These are phyloP conservation scores for Ectemnius cavifrons DNA, from an alignment of 2,888 invertebrate genomes.

Conservation along the genomic window DNA sequence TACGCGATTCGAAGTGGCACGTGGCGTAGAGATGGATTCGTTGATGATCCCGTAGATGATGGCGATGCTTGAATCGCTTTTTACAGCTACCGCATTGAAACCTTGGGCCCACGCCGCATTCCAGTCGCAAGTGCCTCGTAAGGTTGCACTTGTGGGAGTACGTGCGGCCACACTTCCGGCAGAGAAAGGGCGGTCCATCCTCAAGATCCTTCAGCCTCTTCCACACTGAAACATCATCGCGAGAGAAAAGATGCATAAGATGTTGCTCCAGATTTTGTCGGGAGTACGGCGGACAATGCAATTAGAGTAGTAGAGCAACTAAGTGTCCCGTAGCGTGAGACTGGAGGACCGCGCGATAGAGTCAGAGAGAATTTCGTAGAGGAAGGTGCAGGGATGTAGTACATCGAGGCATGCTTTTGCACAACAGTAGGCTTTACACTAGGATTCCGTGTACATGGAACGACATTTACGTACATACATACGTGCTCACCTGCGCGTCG, in stretches of 20 bases:
- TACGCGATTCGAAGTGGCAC: conserved; percentile 50
- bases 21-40: conserved; percentile 64
- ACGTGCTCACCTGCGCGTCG: conserved; percentile 5
- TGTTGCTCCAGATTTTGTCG: background rate
- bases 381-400: conserved; percentile 13
- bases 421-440: background rate
- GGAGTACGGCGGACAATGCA: conserved; percentile 10
- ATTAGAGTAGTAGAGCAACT: conserved; percentile 44
- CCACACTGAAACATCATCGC: conserved; percentile 60
- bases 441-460: too few species aligned
- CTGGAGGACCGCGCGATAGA: background rate
- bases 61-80: conserved; percentile 76
- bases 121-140: conserved; percentile 71
- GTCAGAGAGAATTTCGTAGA: conserved; percentile 26
- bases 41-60: conserved; percentile 75
- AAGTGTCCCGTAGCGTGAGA: background rate
- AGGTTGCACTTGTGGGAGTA: conserved; percentile 75
- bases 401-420: conserved; percentile 42
- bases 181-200: conserved; percentile 70
- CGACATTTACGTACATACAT: conserved; percentile 9
- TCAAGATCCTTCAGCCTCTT: conserved; percentile 58
- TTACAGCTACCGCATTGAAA: conserved; percentile 73
- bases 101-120: conserved; percentile 75
- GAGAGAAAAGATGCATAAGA: conserved; percentile 27
- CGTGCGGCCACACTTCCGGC: conserved; percentile 69